phyloP scores from a whole-genome alignment of 2,888 invertebrate genomes.

The Agriopis leucophaearia region DNA sequence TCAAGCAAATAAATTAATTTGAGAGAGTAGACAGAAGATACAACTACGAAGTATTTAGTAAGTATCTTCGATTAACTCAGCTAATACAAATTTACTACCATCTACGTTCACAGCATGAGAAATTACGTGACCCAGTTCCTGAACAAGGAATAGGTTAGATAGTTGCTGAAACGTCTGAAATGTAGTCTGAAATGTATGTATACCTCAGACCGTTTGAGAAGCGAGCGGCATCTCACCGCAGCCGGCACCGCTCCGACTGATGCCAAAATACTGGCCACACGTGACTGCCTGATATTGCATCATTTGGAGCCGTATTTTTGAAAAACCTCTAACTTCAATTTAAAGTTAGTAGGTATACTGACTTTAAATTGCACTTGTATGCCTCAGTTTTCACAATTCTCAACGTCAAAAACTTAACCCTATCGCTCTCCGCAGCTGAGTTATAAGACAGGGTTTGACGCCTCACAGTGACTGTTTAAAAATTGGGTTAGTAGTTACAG shows the following conservation, averaged over 20 bases:
- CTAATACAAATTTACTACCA: not conserved
- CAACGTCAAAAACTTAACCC: too few relatives aligned
- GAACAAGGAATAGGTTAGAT: constrained; percentile 4
- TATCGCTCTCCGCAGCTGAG: too few relatives aligned
- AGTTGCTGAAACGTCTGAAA: constrained; percentile 16
- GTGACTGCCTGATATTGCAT: constrained; percentile 69
- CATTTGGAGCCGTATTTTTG: constrained; percentile 48
- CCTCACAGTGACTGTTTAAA: too few relatives aligned
- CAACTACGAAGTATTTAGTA: too few relatives aligned
- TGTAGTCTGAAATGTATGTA: too few relatives aligned
- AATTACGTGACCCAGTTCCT: constrained; percentile 4
- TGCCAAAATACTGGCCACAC: constrained; percentile 68
- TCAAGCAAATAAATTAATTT: too few relatives aligned
- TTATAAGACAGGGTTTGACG: too few relatives aligned
- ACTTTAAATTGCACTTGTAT: too few relatives aligned
- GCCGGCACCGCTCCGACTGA: constrained; percentile 49
- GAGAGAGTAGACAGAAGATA: too few relatives aligned
- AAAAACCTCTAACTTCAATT: not conserved
- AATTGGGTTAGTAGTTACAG: too few relatives aligned
- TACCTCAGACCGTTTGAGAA: constrained; percentile 41
- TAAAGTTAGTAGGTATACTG: too few relatives aligned
- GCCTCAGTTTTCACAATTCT: too few relatives aligned
- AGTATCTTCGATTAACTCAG: not conserved
- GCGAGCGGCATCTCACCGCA: constrained; percentile 51
- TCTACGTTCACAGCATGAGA: not conserved